Percentiles rank a stretch among this genome's conserved stretches.
Evolutionary conservation across 1,140 invertebrate genomes (phyloP).

Genomic region (Euschistus heros): DNA sequence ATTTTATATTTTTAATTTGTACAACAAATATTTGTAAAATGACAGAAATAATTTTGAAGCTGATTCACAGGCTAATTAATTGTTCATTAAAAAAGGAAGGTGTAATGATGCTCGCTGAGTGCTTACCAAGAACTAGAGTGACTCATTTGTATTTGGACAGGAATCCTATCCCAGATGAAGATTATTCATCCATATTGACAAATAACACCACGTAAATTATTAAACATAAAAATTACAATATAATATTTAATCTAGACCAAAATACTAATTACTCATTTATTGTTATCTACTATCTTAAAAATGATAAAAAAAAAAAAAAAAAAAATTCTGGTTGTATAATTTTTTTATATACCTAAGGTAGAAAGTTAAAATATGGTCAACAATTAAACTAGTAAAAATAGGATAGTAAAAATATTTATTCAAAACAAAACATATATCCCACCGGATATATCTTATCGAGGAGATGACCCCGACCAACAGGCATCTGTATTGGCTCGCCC

Average conservation of each 20-base stretch:
- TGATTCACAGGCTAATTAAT: background rate
- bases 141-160: constrained; percentile 8
- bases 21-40: too few species aligned
- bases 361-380: too few species aligned
- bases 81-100: constrained; percentile 1
- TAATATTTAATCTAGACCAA: background rate
- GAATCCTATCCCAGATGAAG: background rate
- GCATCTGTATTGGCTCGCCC: too few species aligned
- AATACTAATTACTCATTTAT: background rate
- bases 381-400: too few species aligned
- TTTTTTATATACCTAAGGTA: too few species aligned
- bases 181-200: background rate
- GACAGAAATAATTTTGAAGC: too few species aligned
- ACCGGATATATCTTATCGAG: too few species aligned
- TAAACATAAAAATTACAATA: background rate
- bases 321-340: too few species aligned
- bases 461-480: too few species aligned
- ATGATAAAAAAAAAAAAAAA: background rate
- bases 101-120: background rate
- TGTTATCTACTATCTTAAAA: background rate
- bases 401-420: too few species aligned
- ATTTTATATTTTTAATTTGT: too few species aligned
- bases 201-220: background rate
- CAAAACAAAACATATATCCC: too few species aligned
- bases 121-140: background rate